Evolutionary conservation across 2,797 vertebrate species (phyloP), one percentile per base, ranked within the genome.

Genomic region (Scyliorhinus canicula): DNA sequence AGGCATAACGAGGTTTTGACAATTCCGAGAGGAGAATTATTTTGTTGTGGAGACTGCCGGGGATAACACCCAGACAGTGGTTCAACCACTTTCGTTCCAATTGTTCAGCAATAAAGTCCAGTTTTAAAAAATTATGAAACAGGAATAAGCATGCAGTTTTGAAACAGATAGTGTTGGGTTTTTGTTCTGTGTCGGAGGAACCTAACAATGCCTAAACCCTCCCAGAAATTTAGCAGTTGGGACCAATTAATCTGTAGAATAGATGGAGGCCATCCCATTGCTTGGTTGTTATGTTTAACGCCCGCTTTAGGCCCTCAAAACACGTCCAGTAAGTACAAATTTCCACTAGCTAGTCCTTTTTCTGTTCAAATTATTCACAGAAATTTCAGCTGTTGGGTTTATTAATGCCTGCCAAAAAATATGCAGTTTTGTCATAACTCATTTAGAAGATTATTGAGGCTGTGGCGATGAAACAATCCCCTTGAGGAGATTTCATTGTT

Each of bases 401-500:
- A 82, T 24, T 82, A 47, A 82, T 26, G 79, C 79, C 21, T 82
- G 79, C 79, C 79, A 47, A 82, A 82, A 82, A 79, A 44, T 11
- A 21, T 47, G 3, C 1, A 47, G 44, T 82, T 82, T 82, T 47
- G 79, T 47, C 24, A 47, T 24, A 82, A 47, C 79, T 47, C 21
- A 24, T 82, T 82, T 26, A 8, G 40, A 47, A 47, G 19, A 82
- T 82, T 82, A 82, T 47, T 47, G 24, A 47, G 21, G 40, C 79
- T 6, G 24, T 47, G 79, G 47, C 47, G 79, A 19, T 82, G 79
- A 47, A 82, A 82, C 79, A 82, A 82, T 82, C 79, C 79, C 44
- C 79, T 47, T 82, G 44, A 82, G 77, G 77, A 24, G 44, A 82
- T 82, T 82, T 82, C 24, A 82, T 82, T 82, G 79, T 82, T 82